Conservation (phyloP, 1,140 invertebrate species). For the Drosophila sp. region DNA sequence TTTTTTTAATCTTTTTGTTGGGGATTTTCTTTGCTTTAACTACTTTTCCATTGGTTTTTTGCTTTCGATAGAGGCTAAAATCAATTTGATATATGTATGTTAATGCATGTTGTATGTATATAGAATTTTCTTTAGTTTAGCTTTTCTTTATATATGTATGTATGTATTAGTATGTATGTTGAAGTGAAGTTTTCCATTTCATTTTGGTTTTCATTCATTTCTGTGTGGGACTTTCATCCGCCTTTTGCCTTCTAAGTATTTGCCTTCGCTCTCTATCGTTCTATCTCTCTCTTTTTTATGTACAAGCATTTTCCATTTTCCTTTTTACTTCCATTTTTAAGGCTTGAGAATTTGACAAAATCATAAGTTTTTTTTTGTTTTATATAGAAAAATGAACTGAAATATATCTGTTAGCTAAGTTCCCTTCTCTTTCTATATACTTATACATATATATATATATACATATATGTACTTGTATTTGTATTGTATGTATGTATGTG, state of each 20-base stretch:
- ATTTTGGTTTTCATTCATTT: constrained; percentile 37
- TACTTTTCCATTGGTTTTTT: constrained; percentile 37
- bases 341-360: constrained; percentile 43
- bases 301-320: constrained; percentile 45
- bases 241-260: constrained; percentile 32
- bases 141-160: constrained; percentile 44
- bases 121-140: constrained; percentile 14
- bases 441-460: not conserved
- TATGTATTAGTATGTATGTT: constrained; percentile 43
- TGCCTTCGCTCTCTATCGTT: constrained; percentile 21
- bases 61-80: constrained; percentile 63
- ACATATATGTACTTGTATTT: not conserved
- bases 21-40: constrained; percentile 45
- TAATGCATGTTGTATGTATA: constrained; percentile 51
- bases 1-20: not conserved
- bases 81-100: constrained; percentile 67
- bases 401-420: constrained; percentile 5
- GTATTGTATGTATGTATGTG: constrained; percentile 10
- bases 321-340: constrained; percentile 7
- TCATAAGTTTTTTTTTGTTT: not conserved
- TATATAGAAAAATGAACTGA: not conserved
- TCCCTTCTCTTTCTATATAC: not conserved
- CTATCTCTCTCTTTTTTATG: constrained; percentile 38
- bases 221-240: constrained; percentile 80
- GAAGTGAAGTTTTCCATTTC: constrained; percentile 58